Percentiles rank a stretch among this genome's conserved stretches.
Evolutionary conservation across 2,113 vertebrate species (phyloP).

Genomic region (Salvelinus fontinalis): DNA sequence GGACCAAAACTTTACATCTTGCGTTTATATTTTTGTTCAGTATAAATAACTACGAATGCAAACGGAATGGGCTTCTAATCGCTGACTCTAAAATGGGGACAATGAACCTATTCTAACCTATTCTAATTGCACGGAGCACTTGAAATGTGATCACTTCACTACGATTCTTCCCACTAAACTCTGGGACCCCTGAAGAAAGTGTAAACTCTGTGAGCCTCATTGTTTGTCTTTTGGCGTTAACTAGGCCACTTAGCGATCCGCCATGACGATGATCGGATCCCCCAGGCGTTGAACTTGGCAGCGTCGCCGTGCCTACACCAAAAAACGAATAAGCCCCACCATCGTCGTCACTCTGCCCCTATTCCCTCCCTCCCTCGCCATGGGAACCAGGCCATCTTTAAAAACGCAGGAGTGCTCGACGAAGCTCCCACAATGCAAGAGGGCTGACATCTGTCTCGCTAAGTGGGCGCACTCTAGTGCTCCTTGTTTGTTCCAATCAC

Average conservation of each 20-base stretch:
- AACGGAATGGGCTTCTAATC: no score
- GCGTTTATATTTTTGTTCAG: no score
- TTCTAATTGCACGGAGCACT: background rate
- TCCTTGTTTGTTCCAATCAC: slow-evolving; percentile 63
- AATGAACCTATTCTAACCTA: no score
- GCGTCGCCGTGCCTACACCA: background rate
- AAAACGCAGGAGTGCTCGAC: slow-evolving; percentile 69
- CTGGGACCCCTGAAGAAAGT: slow-evolving; percentile 35
- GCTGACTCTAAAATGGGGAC: no score
- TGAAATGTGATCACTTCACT: background rate
- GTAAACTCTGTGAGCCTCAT: slow-evolving; percentile 55
- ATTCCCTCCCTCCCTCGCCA: slow-evolving; percentile 61
- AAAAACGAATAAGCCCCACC: background rate
- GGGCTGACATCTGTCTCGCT: slow-evolving; percentile 74
- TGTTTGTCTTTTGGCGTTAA: slow-evolving; percentile 74
- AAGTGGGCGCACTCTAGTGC: slow-evolving; percentile 72
- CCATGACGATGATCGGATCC: slow-evolving; percentile 73
- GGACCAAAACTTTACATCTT: no score
- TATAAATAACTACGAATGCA: no score
- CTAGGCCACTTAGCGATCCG: slow-evolving; percentile 74
- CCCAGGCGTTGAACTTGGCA: slow-evolving; percentile 71
- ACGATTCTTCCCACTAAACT: slow-evolving; percentile 35
- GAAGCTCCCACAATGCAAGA: slow-evolving; percentile 69
- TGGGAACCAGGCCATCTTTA: slow-evolving; percentile 77
- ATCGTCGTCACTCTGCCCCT: slow-evolving; percentile 55